Percentiles rank a stretch among this genome's conserved stretches.
Conservation (phyloP, 1,140 invertebrate species). For the Rhyzopertha dominica region DNA sequence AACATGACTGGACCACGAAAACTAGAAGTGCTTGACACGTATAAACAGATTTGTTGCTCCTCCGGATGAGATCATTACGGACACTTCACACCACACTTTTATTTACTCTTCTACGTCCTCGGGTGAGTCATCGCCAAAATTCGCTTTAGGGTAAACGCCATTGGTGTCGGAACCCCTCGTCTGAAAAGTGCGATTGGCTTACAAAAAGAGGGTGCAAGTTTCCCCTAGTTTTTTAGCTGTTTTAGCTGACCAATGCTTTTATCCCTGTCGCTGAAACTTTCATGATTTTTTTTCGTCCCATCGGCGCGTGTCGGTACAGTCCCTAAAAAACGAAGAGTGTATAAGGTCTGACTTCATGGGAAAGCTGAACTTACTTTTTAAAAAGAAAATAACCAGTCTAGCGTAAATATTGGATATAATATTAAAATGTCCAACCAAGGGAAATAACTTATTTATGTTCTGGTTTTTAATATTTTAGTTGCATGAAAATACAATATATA, state of each 20-base stretch:
- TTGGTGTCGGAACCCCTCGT: constrained; percentile 27
- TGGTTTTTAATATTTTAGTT: no score
- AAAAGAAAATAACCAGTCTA: no score
- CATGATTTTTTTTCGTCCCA: constrained; percentile 6
- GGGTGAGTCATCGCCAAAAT: neutral
- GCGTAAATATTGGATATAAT: no score
- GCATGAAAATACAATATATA: no score
- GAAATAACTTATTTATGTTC: no score
- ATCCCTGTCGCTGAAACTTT: constrained; percentile 4
- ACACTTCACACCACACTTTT: no score
- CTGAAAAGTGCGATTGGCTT: constrained; percentile 30
- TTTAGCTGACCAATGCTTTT: constrained; percentile 30
- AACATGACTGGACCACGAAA: constrained; percentile 12
- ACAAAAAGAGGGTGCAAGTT: constrained; percentile 31
- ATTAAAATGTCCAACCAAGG: no score
- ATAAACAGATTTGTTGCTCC: neutral
- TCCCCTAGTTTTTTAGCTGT: constrained; percentile 36
- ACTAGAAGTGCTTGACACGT: neutral
- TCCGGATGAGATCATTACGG: neutral
- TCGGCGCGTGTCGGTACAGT: constrained; percentile 1
- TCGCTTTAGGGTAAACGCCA: constrained; percentile 20
- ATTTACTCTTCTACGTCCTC: no score
- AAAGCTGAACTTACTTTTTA: constrained; percentile 8
- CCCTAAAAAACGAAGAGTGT: constrained; percentile 9
- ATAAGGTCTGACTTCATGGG: neutral